Base-by-base conservation (phyloP, 2,113 vertebrate species). In the Marmota flaviventris region DNA sequence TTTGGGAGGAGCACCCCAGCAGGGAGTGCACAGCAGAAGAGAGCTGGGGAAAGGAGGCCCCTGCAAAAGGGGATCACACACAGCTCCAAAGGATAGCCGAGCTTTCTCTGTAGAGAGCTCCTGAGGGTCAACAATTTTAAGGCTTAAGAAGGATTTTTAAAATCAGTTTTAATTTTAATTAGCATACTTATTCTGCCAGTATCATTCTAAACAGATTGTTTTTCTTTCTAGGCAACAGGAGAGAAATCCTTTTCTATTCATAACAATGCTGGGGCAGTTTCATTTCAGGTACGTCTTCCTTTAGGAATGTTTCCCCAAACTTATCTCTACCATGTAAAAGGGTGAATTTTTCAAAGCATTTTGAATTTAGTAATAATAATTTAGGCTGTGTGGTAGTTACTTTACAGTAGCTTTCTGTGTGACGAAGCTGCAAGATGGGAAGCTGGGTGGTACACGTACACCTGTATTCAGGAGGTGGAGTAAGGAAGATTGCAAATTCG, bases 221-320 rank as follows among this genome's bases (percentile, higher is more conserved):
- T 97, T 18, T 96, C 61, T 96, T 95, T 96, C 51, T 85, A 99
- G 98, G 61, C 10, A 29, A 14, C 85, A 16, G 13, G 85, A 58
- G 98, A 98, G 39, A 97, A 98, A 91, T 96, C 95, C 5, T 98
- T 99, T 96, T 97, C 96, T 77, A 72, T 99, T 95, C 98, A 25
- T 90, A 94, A 42, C 4, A 98, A 97, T 1, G n/a, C 45, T 39
- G 94, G 93, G 34, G 83, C 88, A 2, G 97, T 98, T 63, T 99
- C 99, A 0, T 99, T 99, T 97, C 97, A 98, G 98, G 99, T 99
- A 97, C 17, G 98, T 22, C 25, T 67, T 92, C 29, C 89, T 56
- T 89, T 72, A 75, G 29, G 83, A 25, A 79, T 37, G 18, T 29
- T 67, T 65, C 2, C 1, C 45, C n/a, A 29, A 39, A 8, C 72